Evolutionary conservation across 2,113 vertebrate species (phyloP), one percentile per base, ranked within the genome.

Genomic region (Anguilla rostrata): DNA sequence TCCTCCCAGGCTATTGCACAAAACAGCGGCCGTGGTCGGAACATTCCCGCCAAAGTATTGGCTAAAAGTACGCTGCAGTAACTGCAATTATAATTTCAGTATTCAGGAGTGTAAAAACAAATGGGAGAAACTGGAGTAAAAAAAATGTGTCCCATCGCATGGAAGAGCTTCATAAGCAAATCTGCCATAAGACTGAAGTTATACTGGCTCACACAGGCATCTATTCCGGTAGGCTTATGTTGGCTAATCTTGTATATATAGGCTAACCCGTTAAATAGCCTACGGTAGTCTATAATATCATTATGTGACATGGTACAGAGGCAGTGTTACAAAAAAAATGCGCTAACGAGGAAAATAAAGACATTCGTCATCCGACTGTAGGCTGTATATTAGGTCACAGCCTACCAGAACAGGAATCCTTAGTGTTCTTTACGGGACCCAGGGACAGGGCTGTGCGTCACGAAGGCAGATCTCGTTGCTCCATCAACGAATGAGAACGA

Each of bases 1-100:
- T 78, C 57, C 83, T 79, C 60, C 22, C 39, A 71, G 66, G 41
- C 41, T 56, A 41, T 43, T 75, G 66, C 63, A 86, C 85, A 88
- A 88, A 86, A 34, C 85, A 83, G 39, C 18, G 41, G 39, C n/a
- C 39, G 5, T 57, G 49, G n/a, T 29, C 71, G 34, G 78, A 34
- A 34, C 82, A 41, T 53, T 83, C 22, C 22, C 43, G 83, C 26
- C 63, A 20, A 78, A 75, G n/a, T 75, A 71, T 63, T 22, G 39
- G 39, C 71, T 84, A 84, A 78, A 46, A 78, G 20, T 29, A n/a
- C 39, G 66, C 63, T 75, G 15, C 60, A 34, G 20, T n/a, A 9
- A 15, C 49, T 29, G 14, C 26, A 66, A 16, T 39, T 7, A 6
- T 34, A n/a, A 1, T 56, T 83, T 83, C 14, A 82, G 20, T 71